Percentiles rank a stretch among this genome's conserved stretches.
These are phyloP conservation scores for Tricholauxania praeusta DNA, from an alignment of 2,888 invertebrate genomes.

Conservation along the genomic window DNA sequence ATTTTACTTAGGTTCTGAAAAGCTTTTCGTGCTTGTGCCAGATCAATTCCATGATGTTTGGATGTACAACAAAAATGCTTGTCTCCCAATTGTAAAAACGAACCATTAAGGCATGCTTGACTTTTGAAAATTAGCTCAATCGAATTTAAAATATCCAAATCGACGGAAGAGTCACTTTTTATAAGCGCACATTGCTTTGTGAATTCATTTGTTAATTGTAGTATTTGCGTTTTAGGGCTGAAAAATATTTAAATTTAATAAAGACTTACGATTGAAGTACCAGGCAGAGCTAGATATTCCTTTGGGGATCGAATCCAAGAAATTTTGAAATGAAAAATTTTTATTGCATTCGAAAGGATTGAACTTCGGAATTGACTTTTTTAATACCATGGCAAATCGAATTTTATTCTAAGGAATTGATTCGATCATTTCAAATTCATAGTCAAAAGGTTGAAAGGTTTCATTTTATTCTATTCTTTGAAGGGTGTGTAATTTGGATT, in stretches of 20 bases:
- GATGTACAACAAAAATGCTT: conserved; percentile 84
- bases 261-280: neutral
- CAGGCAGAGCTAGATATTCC: no score
- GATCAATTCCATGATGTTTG: conserved; percentile 84
- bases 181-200: conserved; percentile 74
- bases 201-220: conserved; percentile 73
- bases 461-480: no score
- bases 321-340: no score
- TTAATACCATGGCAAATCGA: no score
- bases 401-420: no score
- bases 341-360: no score
- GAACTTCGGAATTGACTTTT: no score
- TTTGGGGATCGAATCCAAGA: no score
- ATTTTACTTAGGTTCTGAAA: conserved; percentile 79
- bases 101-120: conserved; percentile 87
- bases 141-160: conserved; percentile 75
- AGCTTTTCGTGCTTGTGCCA: conserved; percentile 74
- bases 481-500: no score
- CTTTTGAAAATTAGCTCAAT: conserved; percentile 89
- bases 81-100: conserved; percentile 80
- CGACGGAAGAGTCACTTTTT: conserved; percentile 75
- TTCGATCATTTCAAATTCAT: no score
- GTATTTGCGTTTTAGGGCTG: conserved; percentile 73
- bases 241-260: conserved; percentile 49
- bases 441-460: no score